Conservation (phyloP, 2,113 vertebrate species). For the Microcebus griseorufus region DNA sequence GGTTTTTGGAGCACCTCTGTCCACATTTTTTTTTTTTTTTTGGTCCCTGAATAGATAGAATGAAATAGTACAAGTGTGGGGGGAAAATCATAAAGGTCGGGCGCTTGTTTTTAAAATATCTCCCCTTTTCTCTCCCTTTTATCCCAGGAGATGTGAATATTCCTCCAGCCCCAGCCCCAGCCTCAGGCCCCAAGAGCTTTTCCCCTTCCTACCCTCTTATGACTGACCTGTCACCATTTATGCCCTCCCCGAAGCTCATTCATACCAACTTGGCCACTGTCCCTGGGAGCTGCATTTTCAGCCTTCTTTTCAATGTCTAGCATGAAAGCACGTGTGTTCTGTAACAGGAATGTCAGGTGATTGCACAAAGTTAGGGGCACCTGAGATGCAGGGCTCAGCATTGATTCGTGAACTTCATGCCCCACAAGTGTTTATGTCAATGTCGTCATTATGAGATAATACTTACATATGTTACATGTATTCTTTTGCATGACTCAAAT, state of each 20-base stretch:
- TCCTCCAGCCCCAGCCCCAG: too few species aligned
- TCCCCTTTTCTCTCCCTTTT: neutral
- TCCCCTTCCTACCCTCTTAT: neutral
- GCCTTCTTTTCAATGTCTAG: neutral
- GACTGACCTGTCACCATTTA: neutral
- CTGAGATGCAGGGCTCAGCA: neutral
- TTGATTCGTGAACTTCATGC: rapidly evolving
- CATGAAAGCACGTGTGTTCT: neutral
- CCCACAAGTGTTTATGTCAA: neutral
- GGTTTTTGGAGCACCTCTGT: neutral
- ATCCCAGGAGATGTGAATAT: too few species aligned
- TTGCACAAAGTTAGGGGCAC: neutral
- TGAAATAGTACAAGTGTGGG: neutral
- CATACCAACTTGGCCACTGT: neutral
- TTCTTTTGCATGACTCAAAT: neutral
- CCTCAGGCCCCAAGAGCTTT: rapidly evolving
- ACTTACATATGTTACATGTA: neutral
- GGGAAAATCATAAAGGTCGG: neutral
- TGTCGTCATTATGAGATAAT: neutral
- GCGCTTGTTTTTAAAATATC: neutral
- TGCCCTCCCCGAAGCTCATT: neutral
- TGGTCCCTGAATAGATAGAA: neutral
- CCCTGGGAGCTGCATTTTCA: neutral
- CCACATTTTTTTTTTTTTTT: neutral
- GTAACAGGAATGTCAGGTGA: neutral